Conservation (phyloP, 2,113 vertebrate species). For the Dolichallabes microphthalmus region DNA sequence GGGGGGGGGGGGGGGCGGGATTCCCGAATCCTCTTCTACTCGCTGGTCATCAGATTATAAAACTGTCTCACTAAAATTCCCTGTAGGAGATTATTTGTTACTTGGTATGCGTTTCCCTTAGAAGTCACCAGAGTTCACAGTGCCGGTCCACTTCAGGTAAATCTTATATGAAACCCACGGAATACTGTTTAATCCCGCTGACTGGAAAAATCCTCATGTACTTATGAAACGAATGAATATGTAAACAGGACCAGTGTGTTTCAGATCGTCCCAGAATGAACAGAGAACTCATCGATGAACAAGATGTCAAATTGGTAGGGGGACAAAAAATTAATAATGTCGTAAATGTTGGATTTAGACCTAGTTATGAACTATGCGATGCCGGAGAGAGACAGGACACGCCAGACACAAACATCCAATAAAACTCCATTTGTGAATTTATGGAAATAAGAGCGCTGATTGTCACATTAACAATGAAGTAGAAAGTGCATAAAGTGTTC, state of each 20-base stretch:
- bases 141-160: background rate
- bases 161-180: background rate
- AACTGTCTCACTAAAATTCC: background rate
- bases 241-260: background rate
- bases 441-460: background rate
- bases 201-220: background rate
- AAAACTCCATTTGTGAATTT: background rate
- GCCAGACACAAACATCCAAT: background rate
- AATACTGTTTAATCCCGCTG: background rate
- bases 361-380: background rate
- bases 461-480: background rate
- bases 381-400: background rate
- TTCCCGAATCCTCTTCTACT: background rate
- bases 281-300: background rate
- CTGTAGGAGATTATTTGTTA: background rate
- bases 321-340: background rate
- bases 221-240: background rate
- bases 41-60: background rate
- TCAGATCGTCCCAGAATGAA: background rate
- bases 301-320: background rate
- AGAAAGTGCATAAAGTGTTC: background rate
- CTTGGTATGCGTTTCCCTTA: background rate
- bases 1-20: too few species aligned
- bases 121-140: background rate
- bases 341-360: background rate